Evolutionary conservation across 2,113 vertebrate species (phyloP).

Genomic region (Gnathonemus longibarbis): DNA sequence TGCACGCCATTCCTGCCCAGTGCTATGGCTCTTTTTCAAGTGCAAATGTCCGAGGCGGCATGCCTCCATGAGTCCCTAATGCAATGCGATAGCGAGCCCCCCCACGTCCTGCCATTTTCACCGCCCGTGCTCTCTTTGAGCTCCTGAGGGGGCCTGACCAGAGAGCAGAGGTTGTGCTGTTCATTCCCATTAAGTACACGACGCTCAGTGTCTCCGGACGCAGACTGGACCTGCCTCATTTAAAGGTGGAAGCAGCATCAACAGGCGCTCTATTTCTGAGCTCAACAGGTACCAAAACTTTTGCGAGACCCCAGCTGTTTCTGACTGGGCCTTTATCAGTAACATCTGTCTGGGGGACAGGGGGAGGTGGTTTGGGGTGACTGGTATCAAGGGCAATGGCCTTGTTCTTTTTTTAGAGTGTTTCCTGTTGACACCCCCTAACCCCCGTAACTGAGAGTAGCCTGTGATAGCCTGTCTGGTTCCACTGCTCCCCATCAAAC

Average conservation of each 20-base stretch:
- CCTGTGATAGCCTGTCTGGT: not conserved
- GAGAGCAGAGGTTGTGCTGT: conserved; percentile 40
- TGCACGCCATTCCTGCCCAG: conserved; percentile 26
- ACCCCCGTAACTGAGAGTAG: not conserved
- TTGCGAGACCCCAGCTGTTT: conserved; percentile 31
- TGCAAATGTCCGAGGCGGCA: conserved; percentile 27
- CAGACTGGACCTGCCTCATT: conserved; percentile 57
- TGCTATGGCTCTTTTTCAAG: conserved; percentile 25
- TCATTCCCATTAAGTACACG: conserved; percentile 9
- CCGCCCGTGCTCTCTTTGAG: conserved; percentile 34
- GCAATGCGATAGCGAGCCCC: conserved; percentile 13
- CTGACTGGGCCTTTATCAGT: conserved; percentile 55
- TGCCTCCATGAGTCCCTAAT: conserved; percentile 22
- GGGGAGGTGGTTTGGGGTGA: not conserved
- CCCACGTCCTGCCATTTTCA: conserved; percentile 15
- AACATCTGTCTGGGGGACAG: conserved; percentile 47
- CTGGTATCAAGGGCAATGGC: conserved; percentile 43
- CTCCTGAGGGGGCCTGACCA: conserved; percentile 11
- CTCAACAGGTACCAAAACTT: conserved; percentile 32
- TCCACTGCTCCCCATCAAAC: not conserved
- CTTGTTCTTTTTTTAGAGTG: conserved; percentile 37
- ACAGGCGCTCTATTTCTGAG: conserved; percentile 34
- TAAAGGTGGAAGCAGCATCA: conserved; percentile 42
- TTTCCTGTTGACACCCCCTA: conserved; percentile 40
- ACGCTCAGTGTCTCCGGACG: not conserved